Evolutionary conservation across 1,140 invertebrate species (phyloP).

Genomic region (Caenorhabditis elegans): WBcel235 BX284606.5:3427501-3428000

Average conservation of each 20-base stretch:
- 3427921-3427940: conserved; percentile 44
- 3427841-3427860: background rate
- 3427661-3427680: background rate
- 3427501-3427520: background rate
- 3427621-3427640: no score
- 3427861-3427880: no score
- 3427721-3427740: background rate
- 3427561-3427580: background rate
- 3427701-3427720: background rate
- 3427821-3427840: background rate
- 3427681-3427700: no score
- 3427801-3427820: background rate
- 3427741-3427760: background rate
- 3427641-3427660: no score
- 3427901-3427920: no score
- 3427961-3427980: conserved; percentile 44
- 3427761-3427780: background rate
- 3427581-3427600: background rate
- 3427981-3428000: conserved; percentile 44
- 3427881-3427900: no score
- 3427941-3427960: conserved; percentile 44
- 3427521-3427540: conserved; percentile 14
- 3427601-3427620: no score
- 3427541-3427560: conserved; percentile 5
- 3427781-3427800: conserved; percentile 20